Evolutionary conservation across 2,797 vertebrate genomes (phyloP).

Genomic region (Clarias fuscus): DNA sequence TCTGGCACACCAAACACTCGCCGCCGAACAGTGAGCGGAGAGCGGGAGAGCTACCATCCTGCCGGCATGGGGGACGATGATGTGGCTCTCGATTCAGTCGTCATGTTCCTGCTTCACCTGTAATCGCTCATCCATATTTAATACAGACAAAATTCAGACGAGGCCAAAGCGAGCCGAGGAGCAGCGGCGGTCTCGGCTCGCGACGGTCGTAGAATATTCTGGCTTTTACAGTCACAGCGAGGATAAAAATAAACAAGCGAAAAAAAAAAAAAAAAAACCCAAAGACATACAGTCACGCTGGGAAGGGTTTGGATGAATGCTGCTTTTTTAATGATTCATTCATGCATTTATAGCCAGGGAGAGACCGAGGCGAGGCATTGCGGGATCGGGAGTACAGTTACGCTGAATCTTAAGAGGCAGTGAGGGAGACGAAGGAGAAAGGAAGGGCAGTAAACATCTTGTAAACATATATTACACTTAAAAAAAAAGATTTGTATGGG

Average conservation of each 20-base stretch:
- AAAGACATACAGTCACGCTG: conserved; percentile 19
- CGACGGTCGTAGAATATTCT: conserved; percentile 39
- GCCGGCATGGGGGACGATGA: conserved; percentile 72
- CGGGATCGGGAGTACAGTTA: neutral
- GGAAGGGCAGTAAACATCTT: conserved; percentile 37
- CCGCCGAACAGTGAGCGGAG: neutral
- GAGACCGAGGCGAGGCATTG: conserved; percentile 22
- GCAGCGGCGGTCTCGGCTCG: neutral
- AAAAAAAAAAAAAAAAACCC: neutral
- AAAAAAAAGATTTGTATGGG: conserved; percentile 33
- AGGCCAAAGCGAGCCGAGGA: conserved; percentile 17
- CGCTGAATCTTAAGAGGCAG: conserved; percentile 8
- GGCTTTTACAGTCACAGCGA: conserved; percentile 64
- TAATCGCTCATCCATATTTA: conserved; percentile 74
- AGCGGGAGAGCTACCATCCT: conserved; percentile 49
- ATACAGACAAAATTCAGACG: conserved; percentile 39
- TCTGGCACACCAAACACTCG: neutral
- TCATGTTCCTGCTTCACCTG: conserved; percentile 72
- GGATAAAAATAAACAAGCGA: conserved; percentile 66
- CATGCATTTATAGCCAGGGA: conserved; percentile 44
- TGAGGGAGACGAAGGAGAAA: conserved; percentile 15
- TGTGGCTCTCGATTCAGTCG: conserved; percentile 75
- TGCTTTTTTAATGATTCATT: conserved; percentile 44
- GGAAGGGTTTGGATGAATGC: conserved; percentile 35
- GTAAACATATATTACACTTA: conserved; percentile 41